Conservation (phyloP, 2,113 vertebrate species). For the Upupa epops region DNA sequence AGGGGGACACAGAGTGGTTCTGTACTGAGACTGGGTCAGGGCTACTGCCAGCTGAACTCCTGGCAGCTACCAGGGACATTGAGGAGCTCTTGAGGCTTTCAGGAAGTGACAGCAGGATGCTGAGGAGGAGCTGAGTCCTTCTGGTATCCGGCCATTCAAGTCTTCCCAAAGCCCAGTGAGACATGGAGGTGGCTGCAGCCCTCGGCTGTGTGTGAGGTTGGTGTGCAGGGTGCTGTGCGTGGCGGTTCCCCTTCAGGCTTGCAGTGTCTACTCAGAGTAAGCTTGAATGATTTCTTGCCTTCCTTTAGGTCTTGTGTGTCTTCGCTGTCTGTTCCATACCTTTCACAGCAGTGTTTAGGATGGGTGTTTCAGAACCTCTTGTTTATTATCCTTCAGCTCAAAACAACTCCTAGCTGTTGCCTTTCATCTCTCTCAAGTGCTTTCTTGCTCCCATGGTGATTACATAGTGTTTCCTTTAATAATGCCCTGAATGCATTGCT, state of each 20-base stretch:
- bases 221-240: not conserved
- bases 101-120: rapidly evolving
- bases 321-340: not conserved
- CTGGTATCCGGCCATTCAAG: rapidly evolving
- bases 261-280: not conserved
- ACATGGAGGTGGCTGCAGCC: rapidly evolving
- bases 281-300: not conserved
- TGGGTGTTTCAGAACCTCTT: not conserved
- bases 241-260: not conserved
- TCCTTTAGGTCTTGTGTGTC: not conserved
- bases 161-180: not conserved
- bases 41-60: not conserved
- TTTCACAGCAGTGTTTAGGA: not conserved
- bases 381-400: not conserved
- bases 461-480: not conserved
- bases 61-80: not conserved
- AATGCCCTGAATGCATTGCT: not conserved
- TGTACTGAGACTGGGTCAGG: not conserved
- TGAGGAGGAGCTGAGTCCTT: rapidly evolving
- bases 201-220: not conserved
- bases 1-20: not conserved
- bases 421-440: not conserved
- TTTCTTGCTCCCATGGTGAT: not conserved
- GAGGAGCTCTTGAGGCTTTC: rapidly evolving
- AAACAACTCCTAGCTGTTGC: not conserved